Percentiles rank a stretch among this genome's conserved stretches.
Conservation (phyloP, 1,140 invertebrate species). For the Proctacanthus coquilletti region DNA sequence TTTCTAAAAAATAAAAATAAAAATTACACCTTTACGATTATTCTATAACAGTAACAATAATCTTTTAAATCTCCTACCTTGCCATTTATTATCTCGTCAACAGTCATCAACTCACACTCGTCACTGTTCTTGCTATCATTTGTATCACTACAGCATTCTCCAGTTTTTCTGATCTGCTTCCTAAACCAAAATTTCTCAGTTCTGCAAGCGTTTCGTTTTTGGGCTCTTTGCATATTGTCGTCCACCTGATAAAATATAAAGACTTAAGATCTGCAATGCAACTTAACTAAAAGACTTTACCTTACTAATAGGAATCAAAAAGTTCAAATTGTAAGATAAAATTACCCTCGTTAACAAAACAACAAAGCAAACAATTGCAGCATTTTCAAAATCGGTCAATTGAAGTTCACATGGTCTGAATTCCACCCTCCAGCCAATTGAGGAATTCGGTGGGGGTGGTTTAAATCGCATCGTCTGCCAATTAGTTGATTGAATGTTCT, state of each 20-base stretch:
- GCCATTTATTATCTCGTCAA: conserved; percentile 96
- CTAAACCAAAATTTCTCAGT: conserved; percentile 85
- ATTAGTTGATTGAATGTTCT: conserved; percentile 99
- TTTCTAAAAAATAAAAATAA: conserved; percentile 33
- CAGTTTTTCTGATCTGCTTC: conserved; percentile 41
- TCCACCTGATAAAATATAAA: conserved; percentile 51
- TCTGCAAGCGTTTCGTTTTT: conserved; percentile 73
- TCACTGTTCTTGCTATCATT: conserved; percentile 15
- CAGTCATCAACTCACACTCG: conserved; percentile 48
- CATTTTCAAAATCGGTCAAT: conserved; percentile 98
- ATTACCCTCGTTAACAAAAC: conserved; percentile 94
- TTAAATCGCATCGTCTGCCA: conserved; percentile 99
- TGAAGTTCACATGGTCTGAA: conserved; percentile 98
- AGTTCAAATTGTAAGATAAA: conserved; percentile 88
- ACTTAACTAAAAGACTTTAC: conserved; percentile 17
- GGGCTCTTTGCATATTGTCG: conserved; percentile 93
- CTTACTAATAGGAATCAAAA: conserved; percentile 96
- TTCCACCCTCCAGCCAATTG: conserved; percentile 98
- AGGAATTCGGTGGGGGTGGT: conserved; percentile 84
- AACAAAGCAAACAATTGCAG: conserved; percentile 96
- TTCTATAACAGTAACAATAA: background rate
- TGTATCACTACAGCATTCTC: conserved; percentile 26
- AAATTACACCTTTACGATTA: background rate
- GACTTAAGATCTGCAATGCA: background rate
- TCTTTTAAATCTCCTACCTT: conserved; percentile 42